Conservation (phyloP, 1,140 invertebrate species). For the Lordiphosa clarofinis region DNA sequence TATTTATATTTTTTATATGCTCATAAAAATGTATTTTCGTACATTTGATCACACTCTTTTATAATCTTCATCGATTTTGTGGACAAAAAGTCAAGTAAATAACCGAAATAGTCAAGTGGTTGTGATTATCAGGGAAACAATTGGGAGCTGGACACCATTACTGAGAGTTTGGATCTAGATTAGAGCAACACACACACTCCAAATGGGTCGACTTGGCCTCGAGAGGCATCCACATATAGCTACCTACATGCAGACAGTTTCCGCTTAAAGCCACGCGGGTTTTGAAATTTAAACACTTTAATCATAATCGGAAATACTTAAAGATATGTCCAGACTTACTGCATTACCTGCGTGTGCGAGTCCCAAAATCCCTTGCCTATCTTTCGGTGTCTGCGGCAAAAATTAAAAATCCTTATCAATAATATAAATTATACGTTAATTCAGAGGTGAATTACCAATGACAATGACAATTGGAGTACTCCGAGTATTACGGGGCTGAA, state of each 20-base stretch:
- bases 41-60: too few relatives aligned
- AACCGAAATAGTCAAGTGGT: constrained; percentile 5
- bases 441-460: constrained; percentile 24
- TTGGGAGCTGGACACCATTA: constrained; percentile 41
- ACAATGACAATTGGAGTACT: constrained; percentile 28
- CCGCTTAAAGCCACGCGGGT: background rate
- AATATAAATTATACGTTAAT: constrained; percentile 56
- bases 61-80: background rate
- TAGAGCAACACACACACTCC: constrained; percentile 20
- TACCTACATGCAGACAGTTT: constrained; percentile 18
- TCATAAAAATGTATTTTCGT: too few relatives aligned
- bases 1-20: background rate
- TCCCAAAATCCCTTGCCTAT: constrained; percentile 1
- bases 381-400: background rate
- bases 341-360: background rate
- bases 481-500: constrained; percentile 23
- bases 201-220: constrained; percentile 29
- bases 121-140: constrained; percentile 24
- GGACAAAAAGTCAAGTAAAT: background rate
- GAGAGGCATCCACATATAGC: constrained; percentile 12
- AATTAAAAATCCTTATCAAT: constrained; percentile 49
- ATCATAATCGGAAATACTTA: background rate
- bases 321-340: too few relatives aligned
- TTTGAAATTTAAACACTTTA: too few relatives aligned
- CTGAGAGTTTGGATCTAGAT: constrained; percentile 51